Base-by-base conservation (phyloP, 2,113 vertebrate species). In the Eurystomus gularis region DNA sequence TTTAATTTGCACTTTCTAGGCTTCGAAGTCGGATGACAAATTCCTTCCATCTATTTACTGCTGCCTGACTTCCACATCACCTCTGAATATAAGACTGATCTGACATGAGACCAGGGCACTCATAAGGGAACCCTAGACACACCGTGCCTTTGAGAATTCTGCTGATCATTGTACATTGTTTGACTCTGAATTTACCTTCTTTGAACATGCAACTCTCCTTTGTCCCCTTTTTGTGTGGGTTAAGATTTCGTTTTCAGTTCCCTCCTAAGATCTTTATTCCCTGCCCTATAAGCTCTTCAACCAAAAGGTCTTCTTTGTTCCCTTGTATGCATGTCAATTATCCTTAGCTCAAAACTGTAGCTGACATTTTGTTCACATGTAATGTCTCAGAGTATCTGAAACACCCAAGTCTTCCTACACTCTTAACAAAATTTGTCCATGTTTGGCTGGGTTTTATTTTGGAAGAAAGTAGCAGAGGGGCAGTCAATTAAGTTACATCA, bases 171-270 rank as follows among this genome's bases (percentile, higher is more conserved):
- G 25, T 51, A 76, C 28, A 76, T n/a, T 6, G 11, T 80, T 90
- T 86, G 39, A 13, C 42, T 94, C 81, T 89, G 55, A 91, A 82
- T 54, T 24, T 60, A 46, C 11, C 24, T 91, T 51, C 55, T 86
- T 64, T 46, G 48, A 91, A 80, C 44, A 48, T 35, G 84, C 77
- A 62, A 28, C 55, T 66, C 42, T 71, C 61, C 60, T 91, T 93
- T 94, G 60, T 95, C 68, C 31, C 29, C n/a, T 24, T 82, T 92
- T 85, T 79, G 21, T 80, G 83, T 48, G 68, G 54, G 61, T 82
- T 92, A 92, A 46, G 33, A 90, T 95, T 93, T 92, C 48, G 68
- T 78, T 90, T 95, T 97, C 85, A 90, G 10, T 71, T 92, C 55
- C 40, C 17, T 94, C 39, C 60, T 82, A 84, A 91, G 2, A 9